Evolutionary conservation across 2,113 vertebrate genomes (phyloP), one percentile per base, ranked within the genome.

Genomic region (Nyctereutes procyonoides): DNA sequence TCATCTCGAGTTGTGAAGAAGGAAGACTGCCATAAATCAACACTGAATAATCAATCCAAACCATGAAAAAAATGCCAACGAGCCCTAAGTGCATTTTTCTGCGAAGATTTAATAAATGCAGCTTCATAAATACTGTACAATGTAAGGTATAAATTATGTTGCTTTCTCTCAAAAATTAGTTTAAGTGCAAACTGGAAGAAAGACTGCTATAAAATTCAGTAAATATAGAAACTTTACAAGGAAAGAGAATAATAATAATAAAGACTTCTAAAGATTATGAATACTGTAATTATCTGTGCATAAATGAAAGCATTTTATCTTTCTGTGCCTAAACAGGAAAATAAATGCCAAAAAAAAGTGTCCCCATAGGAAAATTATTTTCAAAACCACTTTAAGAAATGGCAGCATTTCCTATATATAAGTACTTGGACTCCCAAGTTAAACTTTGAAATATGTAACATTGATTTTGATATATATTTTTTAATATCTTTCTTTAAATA

Each of bases 211-310:
- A 79, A 96, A 96, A 95, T 97, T 95, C 43, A 65, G 35, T 85
- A 91, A 96, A 96, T 82, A 77, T 22, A 95, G 65, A 96, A 97
- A 95, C 19, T 55, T 73, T 84, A 56, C 88, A 93, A 48, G 32
- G 28, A 95, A 95, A 88, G 13, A 97, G 93, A 97, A 97, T 96
- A 89, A 94, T 95, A 97, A 95, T 95, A 97, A 95, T 91, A 88
- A 97, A 96, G 53, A 76, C 19, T 97, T 91, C 67, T 74, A 67
- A 95, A 74, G 51, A 26, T 94, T 97, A 93, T 74, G 63, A 97
- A 95, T 86, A 92, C 17, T 92, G n/a, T 82, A 94, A 96, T 92
- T 97, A 97, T 88, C 84, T 96, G 56, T 74, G 55, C 65, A 92
- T 95, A 93, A 97, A 86, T 93, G 30, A 96, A 22, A 94, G 26